Conservation (phyloP, 1,140 invertebrate species). For the Frieseomelitta varia region DNA sequence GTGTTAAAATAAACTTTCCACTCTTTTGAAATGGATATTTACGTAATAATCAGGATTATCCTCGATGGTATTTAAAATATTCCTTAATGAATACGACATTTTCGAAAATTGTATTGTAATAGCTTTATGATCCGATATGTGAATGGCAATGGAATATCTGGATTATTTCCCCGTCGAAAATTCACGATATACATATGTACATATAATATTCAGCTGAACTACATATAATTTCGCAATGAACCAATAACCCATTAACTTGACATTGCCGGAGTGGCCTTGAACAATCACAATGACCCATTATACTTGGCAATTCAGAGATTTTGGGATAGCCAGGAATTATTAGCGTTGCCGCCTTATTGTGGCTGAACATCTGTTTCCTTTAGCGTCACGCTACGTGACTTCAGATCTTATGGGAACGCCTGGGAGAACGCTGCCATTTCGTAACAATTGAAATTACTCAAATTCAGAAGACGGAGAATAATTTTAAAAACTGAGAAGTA, state of each 20-base stretch:
- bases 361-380: constrained; percentile 38
- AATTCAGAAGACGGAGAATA: neutral
- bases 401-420: constrained; percentile 18
- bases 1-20: neutral
- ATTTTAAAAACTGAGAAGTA: no score
- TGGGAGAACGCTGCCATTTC: neutral
- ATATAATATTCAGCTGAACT: neutral
- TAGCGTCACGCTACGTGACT: constrained; percentile 33
- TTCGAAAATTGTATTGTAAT: neutral
- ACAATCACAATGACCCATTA: neutral
- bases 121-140: no score
- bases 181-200: neutral
- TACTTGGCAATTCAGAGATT: neutral
- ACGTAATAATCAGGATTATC: neutral
- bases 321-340: neutral
- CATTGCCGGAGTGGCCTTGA: neutral
- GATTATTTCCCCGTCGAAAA: neutral
- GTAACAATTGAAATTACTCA: neutral
- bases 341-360: neutral
- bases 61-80: neutral
- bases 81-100: neutral
- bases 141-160: neutral
- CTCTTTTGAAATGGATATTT: neutral
- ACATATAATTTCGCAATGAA: neutral
- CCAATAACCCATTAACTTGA: neutral